Evolutionary conservation across 2,888 invertebrate species (phyloP).

Genomic region (Leptopilina drosophilae): DNA sequence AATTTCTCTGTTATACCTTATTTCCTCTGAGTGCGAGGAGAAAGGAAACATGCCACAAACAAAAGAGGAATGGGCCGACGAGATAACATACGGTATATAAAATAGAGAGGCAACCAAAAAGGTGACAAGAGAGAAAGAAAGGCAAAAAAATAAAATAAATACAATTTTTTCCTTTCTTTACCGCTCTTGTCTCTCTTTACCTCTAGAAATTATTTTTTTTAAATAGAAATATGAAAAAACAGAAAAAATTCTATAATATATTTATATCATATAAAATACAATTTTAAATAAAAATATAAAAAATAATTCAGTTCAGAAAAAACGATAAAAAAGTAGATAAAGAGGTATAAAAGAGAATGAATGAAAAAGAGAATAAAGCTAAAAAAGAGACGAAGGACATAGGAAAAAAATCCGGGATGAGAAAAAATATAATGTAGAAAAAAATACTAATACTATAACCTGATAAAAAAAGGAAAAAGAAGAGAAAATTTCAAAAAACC

Average conservation of each 20-base stretch:
- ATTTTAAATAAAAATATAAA: background rate
- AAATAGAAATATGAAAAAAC: too few relatives aligned
- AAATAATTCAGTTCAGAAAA: background rate
- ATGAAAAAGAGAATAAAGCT: background rate
- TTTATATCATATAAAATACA: too few relatives aligned
- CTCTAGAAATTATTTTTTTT: too few relatives aligned
- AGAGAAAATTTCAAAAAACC: background rate
- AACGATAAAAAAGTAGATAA: background rate
- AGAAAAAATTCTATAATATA: too few relatives aligned
- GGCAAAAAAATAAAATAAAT: background rate
- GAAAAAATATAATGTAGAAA: conserved; percentile 42
- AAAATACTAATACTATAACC: background rate
- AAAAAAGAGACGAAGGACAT: conserved; percentile 40
- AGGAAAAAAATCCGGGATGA: background rate
- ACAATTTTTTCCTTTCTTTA: too few relatives aligned
- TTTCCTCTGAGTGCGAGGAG: conserved; percentile 27
- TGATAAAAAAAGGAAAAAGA: background rate
- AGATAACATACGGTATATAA: background rate
- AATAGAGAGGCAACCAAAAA: conserved; percentile 1
- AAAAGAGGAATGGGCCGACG: background rate
- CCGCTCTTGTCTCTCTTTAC: too few relatives aligned
- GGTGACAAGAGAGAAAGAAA: background rate
- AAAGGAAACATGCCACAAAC: conserved; percentile 9
- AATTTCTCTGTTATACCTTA: conserved; percentile 41
- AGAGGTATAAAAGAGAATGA: conserved; percentile 5